Conservation (phyloP, 1,140 invertebrate genomes). For the Portunus trituberculatus region DNA sequence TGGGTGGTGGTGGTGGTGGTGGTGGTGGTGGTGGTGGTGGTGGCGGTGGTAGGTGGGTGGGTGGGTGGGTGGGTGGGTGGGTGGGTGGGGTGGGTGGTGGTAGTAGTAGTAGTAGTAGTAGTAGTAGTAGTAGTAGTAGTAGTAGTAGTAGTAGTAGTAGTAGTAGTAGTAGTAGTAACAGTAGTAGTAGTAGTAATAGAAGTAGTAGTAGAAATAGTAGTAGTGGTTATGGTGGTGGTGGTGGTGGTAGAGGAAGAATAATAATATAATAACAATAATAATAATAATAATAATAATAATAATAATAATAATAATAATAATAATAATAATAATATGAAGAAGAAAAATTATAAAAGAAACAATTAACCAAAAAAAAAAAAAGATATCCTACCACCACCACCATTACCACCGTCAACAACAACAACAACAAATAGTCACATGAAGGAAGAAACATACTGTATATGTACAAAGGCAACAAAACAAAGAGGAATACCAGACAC, state of each 20-base stretch:
- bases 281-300: too few species aligned
- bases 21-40: background rate
- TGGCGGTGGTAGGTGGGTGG: background rate
- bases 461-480: too few species aligned
- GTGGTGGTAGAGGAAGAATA: background rate
- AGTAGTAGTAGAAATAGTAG: constrained; percentile 14
- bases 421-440: background rate
- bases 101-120: background rate
- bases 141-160: constrained; percentile 14
- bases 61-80: too few species aligned
- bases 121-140: background rate
- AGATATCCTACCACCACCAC: too few species aligned
- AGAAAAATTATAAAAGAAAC: too few species aligned
- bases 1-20: too few species aligned
- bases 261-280: background rate
- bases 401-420: too few species aligned
- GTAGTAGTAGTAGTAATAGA: background rate
- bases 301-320: too few species aligned
- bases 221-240: constrained; percentile 9
- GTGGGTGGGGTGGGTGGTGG: background rate
- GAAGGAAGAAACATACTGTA: background rate
- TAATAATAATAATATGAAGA: too few species aligned
- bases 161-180: constrained; percentile 14
- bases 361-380: too few species aligned
- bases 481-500: too few species aligned